Percentiles rank a stretch among this genome's conserved stretches.
Evolutionary conservation across 2,888 invertebrate genomes (phyloP).

Genomic region (Cephus runcator): DNA sequence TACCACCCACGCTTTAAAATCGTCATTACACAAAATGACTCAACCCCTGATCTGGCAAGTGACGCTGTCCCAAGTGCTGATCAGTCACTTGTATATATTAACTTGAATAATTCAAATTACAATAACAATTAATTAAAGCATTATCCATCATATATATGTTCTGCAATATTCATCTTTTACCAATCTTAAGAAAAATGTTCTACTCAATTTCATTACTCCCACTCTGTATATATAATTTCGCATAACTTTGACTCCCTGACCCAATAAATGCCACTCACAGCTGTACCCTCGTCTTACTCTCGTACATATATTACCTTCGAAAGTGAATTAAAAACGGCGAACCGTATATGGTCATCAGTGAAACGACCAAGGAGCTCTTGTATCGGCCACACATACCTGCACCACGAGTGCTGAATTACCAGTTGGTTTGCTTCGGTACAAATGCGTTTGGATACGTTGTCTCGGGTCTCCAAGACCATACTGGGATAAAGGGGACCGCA

Average conservation of each 20-base stretch:
- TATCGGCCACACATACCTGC: conserved; percentile 4
- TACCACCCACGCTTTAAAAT: conserved; percentile 2
- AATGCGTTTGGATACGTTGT: not conserved
- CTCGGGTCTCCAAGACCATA: conserved; percentile 24
- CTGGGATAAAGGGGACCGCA: conserved; percentile 24
- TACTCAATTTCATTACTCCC: not conserved
- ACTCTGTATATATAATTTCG: not conserved
- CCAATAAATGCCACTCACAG: not conserved
- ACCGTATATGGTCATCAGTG: conserved; percentile 48
- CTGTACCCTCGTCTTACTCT: not conserved
- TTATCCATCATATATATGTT: not conserved
- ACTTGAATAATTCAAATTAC: not conserved
- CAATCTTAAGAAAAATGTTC: not conserved
- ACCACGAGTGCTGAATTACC: not conserved
- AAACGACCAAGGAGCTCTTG: conserved; percentile 10
- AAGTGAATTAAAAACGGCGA: conserved; percentile 47
- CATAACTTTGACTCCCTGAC: not conserved
- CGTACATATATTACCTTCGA: conserved; percentile 33
- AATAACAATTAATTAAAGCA: not conserved
- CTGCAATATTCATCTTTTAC: not conserved
- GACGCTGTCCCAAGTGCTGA: not conserved
- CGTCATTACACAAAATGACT: conserved; percentile 6
- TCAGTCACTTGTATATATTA: not conserved
- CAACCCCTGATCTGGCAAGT: not conserved
- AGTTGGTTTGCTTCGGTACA: not conserved